Evolutionary conservation across 1,140 invertebrate species (phyloP).

Genomic region (Drosophila tsacasi): DNA sequence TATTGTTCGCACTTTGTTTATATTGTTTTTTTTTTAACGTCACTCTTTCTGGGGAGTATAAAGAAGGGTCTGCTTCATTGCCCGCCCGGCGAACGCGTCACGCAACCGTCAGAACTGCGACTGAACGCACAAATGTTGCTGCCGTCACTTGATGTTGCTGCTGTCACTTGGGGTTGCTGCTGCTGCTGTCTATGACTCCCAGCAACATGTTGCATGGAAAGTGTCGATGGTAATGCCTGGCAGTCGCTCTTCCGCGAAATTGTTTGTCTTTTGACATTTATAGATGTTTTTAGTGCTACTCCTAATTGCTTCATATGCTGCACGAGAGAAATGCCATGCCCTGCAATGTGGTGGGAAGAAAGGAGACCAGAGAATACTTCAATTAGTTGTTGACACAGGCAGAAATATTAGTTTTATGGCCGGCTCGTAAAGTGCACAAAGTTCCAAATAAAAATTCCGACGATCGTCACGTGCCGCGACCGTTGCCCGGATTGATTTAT

Average conservation of each 20-base stretch:
- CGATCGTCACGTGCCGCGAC: constrained; percentile 59
- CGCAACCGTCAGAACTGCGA: constrained; percentile 61
- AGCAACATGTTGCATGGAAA: constrained; percentile 68
- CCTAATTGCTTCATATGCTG: constrained; percentile 71
- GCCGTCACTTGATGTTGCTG: constrained; percentile 44
- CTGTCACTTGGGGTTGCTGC: constrained; percentile 46
- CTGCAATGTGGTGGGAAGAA: constrained; percentile 37
- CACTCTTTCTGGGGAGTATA: background rate
- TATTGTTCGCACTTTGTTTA: constrained; percentile 27
- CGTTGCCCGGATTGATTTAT: constrained; percentile 52
- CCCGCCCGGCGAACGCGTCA: constrained; percentile 49
- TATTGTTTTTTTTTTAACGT: constrained; percentile 7
- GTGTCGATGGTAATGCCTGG: constrained; percentile 18
- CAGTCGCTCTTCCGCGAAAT: constrained; percentile 63
- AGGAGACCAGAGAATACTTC: constrained; percentile 53
- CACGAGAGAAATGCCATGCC: constrained; percentile 35
- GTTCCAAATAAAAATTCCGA: constrained; percentile 65
- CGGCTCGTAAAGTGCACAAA: constrained; percentile 54
- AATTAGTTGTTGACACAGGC: constrained; percentile 74
- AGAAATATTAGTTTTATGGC: constrained; percentile 67
- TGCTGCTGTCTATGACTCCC: constrained; percentile 1
- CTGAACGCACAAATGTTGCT: constrained; percentile 62
- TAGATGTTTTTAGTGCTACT: constrained; percentile 64
- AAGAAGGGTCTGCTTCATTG: constrained; percentile 23
- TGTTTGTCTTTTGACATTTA: constrained; percentile 71